Base-by-base conservation (phyloP, 2,797 vertebrate species). In the Apogon hyalosoma region DNA sequence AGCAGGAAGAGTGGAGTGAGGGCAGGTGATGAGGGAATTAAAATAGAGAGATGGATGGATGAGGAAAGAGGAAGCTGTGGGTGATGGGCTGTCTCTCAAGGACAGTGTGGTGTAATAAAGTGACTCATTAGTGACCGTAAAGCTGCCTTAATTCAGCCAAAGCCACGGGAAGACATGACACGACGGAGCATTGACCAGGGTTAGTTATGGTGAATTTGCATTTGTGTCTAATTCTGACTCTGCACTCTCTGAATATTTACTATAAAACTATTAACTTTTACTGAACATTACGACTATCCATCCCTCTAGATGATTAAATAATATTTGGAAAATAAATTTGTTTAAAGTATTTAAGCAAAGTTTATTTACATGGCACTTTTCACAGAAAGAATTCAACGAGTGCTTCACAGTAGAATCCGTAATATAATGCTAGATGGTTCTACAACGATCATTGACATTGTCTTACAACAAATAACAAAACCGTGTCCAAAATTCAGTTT, bases 41-140 rank as follows among this genome's bases (percentile, higher is more conserved):
- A 67, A 63, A 59, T 48, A 50, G 15, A 55, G 24, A 63, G 57
- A 77, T 33, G 31, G 55, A 74, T 66, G 40, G 65, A 68, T 63
- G 50, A 52, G 46, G 43, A 62, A 11, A 36, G 51, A 41, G 48
- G 40, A 16, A 18, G 43, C 55, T 64, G 19, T 3, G 12, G 21
- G 60, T 50, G 28, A 28, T 28, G 52, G 9, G 47, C 7, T 50
- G 71, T 73, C 42, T 86, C 74, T 82, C 70, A 79, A 80, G 83
- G 84, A 79, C 60, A 3, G 41, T 52, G 69, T 12, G 38, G 53
- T 63, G 61, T 81, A 79, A 86, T 88, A 14, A 83, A 79, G 63
- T 79, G 73, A 57, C 61, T 87, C 77, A 77, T 82, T 82, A 84
- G 71, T 68, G 43, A 54, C 77, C 75, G 70, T 7, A 0, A 56